Evolutionary conservation across 2,888 invertebrate species (phyloP).

Genomic region (Sepioteuthis lessoniana): DNA sequence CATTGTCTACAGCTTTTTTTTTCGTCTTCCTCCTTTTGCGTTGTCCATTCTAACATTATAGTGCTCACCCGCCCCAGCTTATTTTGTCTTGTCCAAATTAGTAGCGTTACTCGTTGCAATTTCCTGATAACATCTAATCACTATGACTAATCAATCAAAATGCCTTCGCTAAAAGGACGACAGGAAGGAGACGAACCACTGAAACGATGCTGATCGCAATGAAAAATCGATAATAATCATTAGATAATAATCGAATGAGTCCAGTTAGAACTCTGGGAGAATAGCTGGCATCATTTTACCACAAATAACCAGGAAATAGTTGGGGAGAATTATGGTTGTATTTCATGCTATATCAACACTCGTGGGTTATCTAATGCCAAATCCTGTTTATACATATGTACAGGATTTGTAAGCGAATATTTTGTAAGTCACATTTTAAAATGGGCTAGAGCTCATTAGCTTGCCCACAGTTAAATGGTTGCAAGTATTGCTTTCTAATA

Average conservation of each 20-base stretch:
- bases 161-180: not conserved
- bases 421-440: no score
- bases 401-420: no score
- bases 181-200: not conserved
- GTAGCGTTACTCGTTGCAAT: not conserved
- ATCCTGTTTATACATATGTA: no score
- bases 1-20: no score
- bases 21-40: no score
- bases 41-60: not conserved
- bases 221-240: not conserved
- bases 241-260: not conserved
- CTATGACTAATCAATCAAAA: not conserved
- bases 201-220: not conserved
- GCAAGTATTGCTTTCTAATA: no score
- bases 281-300: not conserved
- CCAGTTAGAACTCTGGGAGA: not conserved
- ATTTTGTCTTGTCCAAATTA: slow-evolving; percentile 25
- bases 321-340: not conserved
- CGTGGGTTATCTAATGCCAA: no score
- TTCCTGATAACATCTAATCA: not conserved
- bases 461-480: no score
- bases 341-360: no score
- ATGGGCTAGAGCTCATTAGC: no score
- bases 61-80: not conserved
- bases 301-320: not conserved